A percentile compares a stretch with the other conserved stretches of the same genome.
These are phyloP conservation scores for Creontiades dilutus DNA, from an alignment of 2,888 invertebrate genomes.

Conservation along the genomic window DNA sequence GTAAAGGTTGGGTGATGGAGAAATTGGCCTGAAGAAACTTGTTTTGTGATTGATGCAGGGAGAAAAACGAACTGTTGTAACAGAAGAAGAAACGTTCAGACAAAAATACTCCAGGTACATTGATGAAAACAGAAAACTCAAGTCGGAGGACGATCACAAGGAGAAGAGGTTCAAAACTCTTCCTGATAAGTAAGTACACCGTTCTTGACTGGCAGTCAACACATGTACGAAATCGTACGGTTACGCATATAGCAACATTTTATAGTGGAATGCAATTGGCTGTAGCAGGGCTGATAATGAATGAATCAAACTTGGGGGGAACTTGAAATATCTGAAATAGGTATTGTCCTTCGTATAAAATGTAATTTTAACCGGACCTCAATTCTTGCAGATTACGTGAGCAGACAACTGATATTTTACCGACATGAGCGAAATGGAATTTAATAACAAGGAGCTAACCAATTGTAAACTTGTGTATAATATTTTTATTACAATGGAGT, in stretches of 20 bases:
- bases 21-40: no score
- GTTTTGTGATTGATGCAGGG: constrained; percentile 33
- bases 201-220: not conserved
- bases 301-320: no score
- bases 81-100: constrained; percentile 78
- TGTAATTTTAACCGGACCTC: no score
- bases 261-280: no score
- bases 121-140: constrained; percentile 84
- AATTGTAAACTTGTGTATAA: not conserved
- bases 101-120: constrained; percentile 86
- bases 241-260: no score
- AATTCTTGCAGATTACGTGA: no score
- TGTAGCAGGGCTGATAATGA: no score
- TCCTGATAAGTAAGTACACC: not conserved
- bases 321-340: no score
- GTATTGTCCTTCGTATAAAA: no score
- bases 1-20: no score
- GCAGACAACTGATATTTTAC: no score
- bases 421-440: not conserved
- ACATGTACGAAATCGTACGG: no score
- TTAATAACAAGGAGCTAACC: not conserved
- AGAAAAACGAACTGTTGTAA: constrained; percentile 1
- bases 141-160: constrained; percentile 6
- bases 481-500: not conserved
- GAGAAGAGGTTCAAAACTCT: constrained; percentile 11